These are phyloP conservation scores for Pyrrhosoma nymphula DNA, from an alignment of 2,888 invertebrate species.

Conservation along the genomic window DNA sequence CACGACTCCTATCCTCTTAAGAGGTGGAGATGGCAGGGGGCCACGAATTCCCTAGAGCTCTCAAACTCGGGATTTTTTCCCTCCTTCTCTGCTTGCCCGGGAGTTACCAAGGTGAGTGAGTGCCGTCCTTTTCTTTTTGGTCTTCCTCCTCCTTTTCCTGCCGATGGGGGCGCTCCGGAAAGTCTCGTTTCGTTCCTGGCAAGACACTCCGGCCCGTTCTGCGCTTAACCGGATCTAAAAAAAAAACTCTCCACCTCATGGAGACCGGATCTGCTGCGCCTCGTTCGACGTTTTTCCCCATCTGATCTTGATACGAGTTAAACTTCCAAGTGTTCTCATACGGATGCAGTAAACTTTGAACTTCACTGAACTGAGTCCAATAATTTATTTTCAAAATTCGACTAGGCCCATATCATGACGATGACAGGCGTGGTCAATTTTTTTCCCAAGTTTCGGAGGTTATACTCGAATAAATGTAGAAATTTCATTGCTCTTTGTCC, in stretches of 20 bases:
- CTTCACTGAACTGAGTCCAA: too few relatives aligned
- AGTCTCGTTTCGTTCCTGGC: background rate
- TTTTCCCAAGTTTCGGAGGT: too few relatives aligned
- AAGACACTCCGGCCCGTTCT: background rate
- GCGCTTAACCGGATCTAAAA: background rate
- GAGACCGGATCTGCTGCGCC: background rate
- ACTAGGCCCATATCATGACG: too few relatives aligned
- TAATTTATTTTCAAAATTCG: too few relatives aligned
- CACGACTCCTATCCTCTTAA: background rate
- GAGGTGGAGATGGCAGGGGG: background rate
- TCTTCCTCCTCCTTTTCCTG: background rate
- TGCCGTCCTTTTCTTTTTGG: background rate
- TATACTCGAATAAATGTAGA: too few relatives aligned
- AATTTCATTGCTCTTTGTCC: too few relatives aligned
- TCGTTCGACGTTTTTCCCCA: background rate
- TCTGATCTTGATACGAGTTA: background rate
- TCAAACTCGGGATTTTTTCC: background rate
- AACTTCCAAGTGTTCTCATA: background rate
- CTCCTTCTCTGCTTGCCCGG: background rate
- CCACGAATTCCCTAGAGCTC: background rate
- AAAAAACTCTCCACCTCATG: background rate
- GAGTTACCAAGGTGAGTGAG: conserved; percentile 30
- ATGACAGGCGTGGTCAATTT: too few relatives aligned
- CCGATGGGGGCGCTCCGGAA: too few relatives aligned
- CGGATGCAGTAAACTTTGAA: background rate